Conservation (phyloP, 2,888 invertebrate genomes). For the Lydus trimaculatus region DNA sequence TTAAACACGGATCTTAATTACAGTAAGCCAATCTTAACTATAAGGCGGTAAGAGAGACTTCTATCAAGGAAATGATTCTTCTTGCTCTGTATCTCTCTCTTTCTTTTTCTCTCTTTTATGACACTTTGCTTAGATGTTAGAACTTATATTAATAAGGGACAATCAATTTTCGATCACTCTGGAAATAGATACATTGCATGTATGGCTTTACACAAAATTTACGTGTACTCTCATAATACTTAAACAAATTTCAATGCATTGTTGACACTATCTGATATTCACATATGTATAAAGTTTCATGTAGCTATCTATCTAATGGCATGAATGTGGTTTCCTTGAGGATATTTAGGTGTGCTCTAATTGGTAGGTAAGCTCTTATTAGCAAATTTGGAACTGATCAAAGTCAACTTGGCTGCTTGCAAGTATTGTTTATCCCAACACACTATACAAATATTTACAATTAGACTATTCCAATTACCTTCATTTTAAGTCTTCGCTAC, state of each 20-base stretch:
- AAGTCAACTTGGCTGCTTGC: slow-evolving; percentile 7
- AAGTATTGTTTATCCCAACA: slow-evolving; percentile 7
- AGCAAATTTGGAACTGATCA: slow-evolving; percentile 14
- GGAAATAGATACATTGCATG: too few species aligned
- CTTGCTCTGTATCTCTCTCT: too few species aligned
- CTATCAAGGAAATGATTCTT: too few species aligned
- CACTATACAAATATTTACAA: slow-evolving; percentile 1
- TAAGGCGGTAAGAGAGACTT: too few species aligned
- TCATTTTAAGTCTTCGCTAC: background rate
- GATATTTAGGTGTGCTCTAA: background rate
- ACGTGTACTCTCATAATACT: background rate
- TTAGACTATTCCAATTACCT: slow-evolving; percentile 11
- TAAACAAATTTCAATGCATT: background rate
- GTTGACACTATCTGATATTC: background rate
- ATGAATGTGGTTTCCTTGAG: background rate
- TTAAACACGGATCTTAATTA: background rate
- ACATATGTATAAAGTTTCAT: background rate
- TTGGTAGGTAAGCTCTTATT: background rate
- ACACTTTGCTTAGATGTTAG: too few species aligned
- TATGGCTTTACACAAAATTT: background rate
- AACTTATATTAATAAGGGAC: too few species aligned
- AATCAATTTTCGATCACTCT: too few species aligned
- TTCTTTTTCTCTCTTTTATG: too few species aligned
- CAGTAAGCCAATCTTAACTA: too few species aligned
- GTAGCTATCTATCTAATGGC: background rate